phyloP scores from a whole-genome alignment of 2,113 vertebrate species.

The Pangasianodon hypophthalmus region DNA sequence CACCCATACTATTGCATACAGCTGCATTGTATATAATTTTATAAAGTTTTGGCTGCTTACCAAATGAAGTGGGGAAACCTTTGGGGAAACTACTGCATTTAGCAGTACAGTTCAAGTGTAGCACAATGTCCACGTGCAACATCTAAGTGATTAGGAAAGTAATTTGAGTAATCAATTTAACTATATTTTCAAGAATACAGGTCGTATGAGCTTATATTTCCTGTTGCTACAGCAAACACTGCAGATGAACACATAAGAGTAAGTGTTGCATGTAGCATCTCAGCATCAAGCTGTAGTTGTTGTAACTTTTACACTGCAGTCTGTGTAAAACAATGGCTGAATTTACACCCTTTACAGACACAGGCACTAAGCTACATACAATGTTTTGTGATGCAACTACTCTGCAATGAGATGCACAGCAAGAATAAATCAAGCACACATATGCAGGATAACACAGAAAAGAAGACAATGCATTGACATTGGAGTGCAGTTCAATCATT shows the following conservation, averaged over 20 bases:
- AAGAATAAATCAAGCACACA: slow-evolving; percentile 13
- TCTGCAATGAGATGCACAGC: slow-evolving; percentile 10
- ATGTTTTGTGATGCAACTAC: slow-evolving; percentile 22
- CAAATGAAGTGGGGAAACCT: background rate
- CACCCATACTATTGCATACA: slow-evolving; percentile 1
- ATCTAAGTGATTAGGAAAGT: background rate
- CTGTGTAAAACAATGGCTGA: background rate
- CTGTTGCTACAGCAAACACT: background rate
- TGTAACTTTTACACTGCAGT: background rate
- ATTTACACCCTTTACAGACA: background rate
- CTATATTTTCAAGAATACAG: background rate
- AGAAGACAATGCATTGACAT: background rate
- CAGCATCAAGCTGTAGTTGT: background rate
- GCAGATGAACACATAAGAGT: background rate
- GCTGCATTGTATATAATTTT: background rate
- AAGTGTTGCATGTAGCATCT: background rate
- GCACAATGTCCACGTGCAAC: background rate
- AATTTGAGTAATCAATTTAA: background rate
- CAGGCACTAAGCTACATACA: background rate
- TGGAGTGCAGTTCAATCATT: background rate
- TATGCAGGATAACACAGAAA: background rate
- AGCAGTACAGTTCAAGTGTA: background rate
- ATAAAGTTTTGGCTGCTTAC: background rate
- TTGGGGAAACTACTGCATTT: background rate
- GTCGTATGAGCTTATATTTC: background rate